Base-by-base conservation (phyloP, 1,140 invertebrate species). In the Dendrolimus kikuchii region DNA sequence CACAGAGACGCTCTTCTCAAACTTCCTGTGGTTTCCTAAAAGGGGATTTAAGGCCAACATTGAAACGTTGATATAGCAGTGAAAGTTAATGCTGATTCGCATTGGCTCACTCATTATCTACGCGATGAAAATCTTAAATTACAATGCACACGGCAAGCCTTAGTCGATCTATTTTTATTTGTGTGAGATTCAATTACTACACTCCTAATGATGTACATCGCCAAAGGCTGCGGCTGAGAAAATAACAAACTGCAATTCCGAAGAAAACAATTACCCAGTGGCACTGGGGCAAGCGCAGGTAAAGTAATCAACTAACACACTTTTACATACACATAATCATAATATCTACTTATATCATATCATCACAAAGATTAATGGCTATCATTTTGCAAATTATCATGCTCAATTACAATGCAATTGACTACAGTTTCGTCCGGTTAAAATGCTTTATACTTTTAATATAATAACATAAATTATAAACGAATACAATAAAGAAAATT, bases 41-140 rank as follows among this genome's bases (percentile, higher is more conserved):
- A 55, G 68, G 71, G 66, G 64, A 71, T 83, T 85, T 80, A 75
- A 85, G 78, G 76, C 73, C 78, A 81, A 66, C 62, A 57, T 60
- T 63, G 63, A 66, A 61, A 60, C 58, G 57, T 57, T 52, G 63
- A 64, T 68, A 70, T 57, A 74, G 38, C 60, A 84, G 77, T 80
- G 82, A 86, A 86, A 86, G 82, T 84, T 80, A 81, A 82, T 79
- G 71, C 70, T 62, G 68, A 81, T 80, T 81, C 78, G 75, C 70
- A 76, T 68, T 76, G 76, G 63, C 55, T 55, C 70, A 63, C 72
- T 78, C 77, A 79, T 78, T 76, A 78, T 76, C 70, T 74, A 55
- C 55, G 57, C 77, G 76, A 82, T 81, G 74, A 81, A 82, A 81
- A 83, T 82, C 69, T 77, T 69, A 84, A 82, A 84, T 86, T 82